Percentiles rank a stretch among this genome's conserved stretches.
These are phyloP conservation scores for Cotesia chilonis DNA, from an alignment of 1,140 invertebrate genomes.

Conservation along the genomic window DNA sequence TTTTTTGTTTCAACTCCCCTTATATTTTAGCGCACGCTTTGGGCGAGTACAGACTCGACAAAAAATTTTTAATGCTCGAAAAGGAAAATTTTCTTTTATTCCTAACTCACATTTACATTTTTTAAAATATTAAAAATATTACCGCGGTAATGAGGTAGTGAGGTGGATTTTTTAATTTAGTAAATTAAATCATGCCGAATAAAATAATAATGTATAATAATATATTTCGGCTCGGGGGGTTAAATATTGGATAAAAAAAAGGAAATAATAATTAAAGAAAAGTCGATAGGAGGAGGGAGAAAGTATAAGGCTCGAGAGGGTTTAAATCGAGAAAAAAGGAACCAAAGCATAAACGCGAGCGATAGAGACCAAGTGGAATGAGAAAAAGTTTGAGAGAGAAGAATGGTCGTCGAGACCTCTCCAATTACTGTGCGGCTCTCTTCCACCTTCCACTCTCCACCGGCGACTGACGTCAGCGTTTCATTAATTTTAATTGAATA, in stretches of 20 bases:
- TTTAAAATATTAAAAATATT: too few species aligned
- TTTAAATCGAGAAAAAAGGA: conserved; percentile 13
- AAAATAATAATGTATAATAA: not conserved
- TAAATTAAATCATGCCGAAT: too few species aligned
- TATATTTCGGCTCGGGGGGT: not conserved
- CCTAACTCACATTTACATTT: too few species aligned
- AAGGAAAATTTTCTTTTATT: too few species aligned
- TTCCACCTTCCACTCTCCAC: not conserved
- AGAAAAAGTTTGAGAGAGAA: conserved; percentile 38
- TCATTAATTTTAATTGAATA: conserved; percentile 61
- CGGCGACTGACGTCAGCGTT: conserved; percentile 48
- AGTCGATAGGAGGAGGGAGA: not conserved
- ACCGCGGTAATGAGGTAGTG: too few species aligned
- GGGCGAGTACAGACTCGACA: not conserved
- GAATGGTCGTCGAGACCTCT: conserved; percentile 46
- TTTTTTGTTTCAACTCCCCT: conserved; percentile 1
- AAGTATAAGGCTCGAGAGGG: conserved; percentile 14
- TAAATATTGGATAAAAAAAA: not conserved
- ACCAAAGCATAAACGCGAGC: too few species aligned
- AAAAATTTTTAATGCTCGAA: too few species aligned
- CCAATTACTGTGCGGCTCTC: conserved; percentile 49
- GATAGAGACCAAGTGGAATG: conserved; percentile 25
- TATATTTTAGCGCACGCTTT: conserved; percentile 13
- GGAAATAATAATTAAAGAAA: conserved; percentile 12
- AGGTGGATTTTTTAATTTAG: too few species aligned